Base-by-base conservation (phyloP, 1,140 invertebrate genomes). In the Caenorhabditis inopinata region DNA sequence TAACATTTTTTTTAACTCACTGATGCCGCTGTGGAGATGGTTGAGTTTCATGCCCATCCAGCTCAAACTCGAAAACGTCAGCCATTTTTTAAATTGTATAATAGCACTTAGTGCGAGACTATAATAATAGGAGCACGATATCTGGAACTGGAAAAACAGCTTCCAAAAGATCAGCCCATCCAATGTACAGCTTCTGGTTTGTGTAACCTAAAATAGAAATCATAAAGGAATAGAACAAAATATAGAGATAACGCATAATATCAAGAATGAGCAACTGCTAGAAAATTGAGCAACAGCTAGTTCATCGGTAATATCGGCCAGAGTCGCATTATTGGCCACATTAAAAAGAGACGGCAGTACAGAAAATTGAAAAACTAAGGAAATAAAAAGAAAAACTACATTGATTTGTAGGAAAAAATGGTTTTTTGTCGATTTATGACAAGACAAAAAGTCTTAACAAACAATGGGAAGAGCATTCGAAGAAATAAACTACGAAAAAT, bases 181-280 rank as follows among this genome's bases (percentile, higher is more conserved):
- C 58, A 68, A 68, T 68, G 58, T 68, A 68, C 58, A 68, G 32
- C 38, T 21, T 68, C 11, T 68, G 58, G 58, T 68, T 68, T 42
- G 12, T 38, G 23, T 38, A 16, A 68, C 58, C 58, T 68, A 32
- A n/a, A 68, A 68, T 9, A 29, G 51, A 32, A 25, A 32, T 32
- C 27, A 58, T 53, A 58, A 32, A 21, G 35, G 11, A 11, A 21
- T 21, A 38, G 18, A 38, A 21, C 7, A 68, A 21, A 68, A 18
- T 21, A 9, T 9, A 9, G 38, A 68, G 18, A 27, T 35, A 38
- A 21, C 5, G 16, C 2, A 32, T n/a, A n/a, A n/a, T n/a, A n/a
- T n/a, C n/a, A n/a, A n/a, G n/a, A n/a, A n/a, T n/a, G n/a, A n/a
- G n/a, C n/a, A n/a, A n/a, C n/a, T n/a, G n/a, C n/a, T n/a, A n/a